Evolutionary conservation across 1,140 invertebrate genomes (phyloP).

Genomic region (Caenorhabditis inopinata): DNA sequence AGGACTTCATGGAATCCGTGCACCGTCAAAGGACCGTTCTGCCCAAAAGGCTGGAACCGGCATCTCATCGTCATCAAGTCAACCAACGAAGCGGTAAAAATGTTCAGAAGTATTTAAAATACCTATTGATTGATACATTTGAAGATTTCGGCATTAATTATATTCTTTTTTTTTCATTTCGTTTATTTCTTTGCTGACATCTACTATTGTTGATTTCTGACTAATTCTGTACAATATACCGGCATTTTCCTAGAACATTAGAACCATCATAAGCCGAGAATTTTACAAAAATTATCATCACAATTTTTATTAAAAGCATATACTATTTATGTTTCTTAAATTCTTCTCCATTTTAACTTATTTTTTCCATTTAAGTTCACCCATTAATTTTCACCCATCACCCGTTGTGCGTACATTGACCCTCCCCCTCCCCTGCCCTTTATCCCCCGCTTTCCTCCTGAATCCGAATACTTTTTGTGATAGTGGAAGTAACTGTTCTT

Average conservation of each 20-base stretch:
- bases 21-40: neutral
- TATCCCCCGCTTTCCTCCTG: too few relatives aligned
- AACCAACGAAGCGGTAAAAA: neutral
- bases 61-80: neutral
- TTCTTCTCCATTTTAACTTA: too few relatives aligned
- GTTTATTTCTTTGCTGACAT: neutral
- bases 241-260: neutral
- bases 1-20: constrained; percentile 28
- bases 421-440: too few relatives aligned
- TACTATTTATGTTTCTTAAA: too few relatives aligned
- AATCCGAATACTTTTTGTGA: too few relatives aligned
- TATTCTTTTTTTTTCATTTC: neutral
- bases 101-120: neutral
- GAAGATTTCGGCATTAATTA: neutral
- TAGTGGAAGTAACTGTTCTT: too few relatives aligned
- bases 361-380: too few relatives aligned
- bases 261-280: neutral
- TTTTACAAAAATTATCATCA: too few relatives aligned
- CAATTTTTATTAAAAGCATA: too few relatives aligned
- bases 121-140: neutral
- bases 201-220: neutral
- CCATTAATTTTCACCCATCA: too few relatives aligned
- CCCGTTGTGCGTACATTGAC: too few relatives aligned
- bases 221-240: constrained; percentile 16
- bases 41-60: neutral